Evolutionary conservation across 1,140 invertebrate genomes (phyloP).

Genomic region (Diabrotica undecimpunctata): DNA sequence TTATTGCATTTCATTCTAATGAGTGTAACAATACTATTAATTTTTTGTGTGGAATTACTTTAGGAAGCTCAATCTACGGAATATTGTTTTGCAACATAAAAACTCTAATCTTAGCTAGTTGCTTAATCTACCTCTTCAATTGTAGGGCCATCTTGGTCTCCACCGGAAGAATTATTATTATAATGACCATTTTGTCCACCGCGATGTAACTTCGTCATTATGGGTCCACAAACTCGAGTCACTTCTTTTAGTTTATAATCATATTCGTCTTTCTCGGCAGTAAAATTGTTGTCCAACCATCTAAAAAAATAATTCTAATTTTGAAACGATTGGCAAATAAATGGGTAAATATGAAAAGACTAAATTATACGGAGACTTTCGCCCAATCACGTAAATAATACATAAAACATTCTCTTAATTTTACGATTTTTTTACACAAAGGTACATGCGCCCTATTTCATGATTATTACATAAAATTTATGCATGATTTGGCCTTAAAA

Average conservation of each 20-base stretch:
- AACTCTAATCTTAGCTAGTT: not conserved
- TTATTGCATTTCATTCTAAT: too few species aligned
- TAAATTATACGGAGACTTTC: too few species aligned
- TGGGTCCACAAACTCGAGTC: conserved; percentile 49
- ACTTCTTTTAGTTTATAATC: conserved; percentile 55
- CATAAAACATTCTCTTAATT: too few species aligned
- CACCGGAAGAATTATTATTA: conserved; percentile 7
- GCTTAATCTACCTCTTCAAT: conserved; percentile 48
- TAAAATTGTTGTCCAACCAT: conserved; percentile 67
- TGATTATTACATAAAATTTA: too few species aligned
- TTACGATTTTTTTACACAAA: too few species aligned
- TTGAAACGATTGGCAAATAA: not conserved
- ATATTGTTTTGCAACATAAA: too few species aligned
- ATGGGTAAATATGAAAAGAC: not conserved
- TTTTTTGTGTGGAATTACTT: too few species aligned
- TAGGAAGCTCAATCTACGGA: too few species aligned
- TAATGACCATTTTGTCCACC: conserved; percentile 24
- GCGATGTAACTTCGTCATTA: conserved; percentile 53
- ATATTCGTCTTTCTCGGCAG: conserved; percentile 60
- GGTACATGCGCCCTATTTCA: too few species aligned
- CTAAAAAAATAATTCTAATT: conserved; percentile 21
- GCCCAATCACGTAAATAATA: too few species aligned
- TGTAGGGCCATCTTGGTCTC: conserved; percentile 40
- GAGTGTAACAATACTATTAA: too few species aligned
- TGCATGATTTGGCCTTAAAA: too few species aligned